These are phyloP conservation scores for Rattus rattus DNA, from an alignment of 2,113 vertebrate species.

Conservation along the genomic window DNA sequence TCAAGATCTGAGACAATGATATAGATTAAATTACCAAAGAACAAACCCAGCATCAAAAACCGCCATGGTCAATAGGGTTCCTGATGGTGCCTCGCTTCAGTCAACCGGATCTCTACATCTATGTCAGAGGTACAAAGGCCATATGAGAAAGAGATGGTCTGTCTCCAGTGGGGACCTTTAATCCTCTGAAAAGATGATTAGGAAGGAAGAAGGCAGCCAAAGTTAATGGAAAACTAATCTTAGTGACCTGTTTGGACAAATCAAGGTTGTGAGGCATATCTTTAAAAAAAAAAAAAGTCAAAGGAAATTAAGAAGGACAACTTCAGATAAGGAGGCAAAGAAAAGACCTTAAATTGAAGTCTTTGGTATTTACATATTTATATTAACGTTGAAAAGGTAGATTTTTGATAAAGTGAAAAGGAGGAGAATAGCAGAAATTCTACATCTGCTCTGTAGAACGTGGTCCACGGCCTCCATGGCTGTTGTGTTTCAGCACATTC, in stretches of 20 bases:
- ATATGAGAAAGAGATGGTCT: not conserved
- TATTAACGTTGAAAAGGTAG: constrained; percentile 46
- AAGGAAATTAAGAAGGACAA: constrained; percentile 52
- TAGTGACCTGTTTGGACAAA: constrained; percentile 58
- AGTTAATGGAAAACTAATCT: constrained; percentile 78
- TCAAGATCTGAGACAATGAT: not conserved
- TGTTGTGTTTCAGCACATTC: not conserved
- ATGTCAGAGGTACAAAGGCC: not conserved
- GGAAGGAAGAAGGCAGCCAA: constrained; percentile 53
- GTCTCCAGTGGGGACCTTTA: constrained; percentile 26
- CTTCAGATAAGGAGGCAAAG: constrained; percentile 55
- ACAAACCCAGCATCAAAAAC: not conserved
- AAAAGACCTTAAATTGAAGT: constrained; percentile 62
- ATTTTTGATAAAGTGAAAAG: constrained; percentile 36
- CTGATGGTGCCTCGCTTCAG: not conserved
- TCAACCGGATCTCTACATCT: not conserved
- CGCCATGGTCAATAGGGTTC: not conserved
- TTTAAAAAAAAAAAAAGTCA: constrained; percentile 48
- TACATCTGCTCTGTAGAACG: not conserved
- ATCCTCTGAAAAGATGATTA: constrained; percentile 58
- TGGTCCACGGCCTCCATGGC: not conserved
- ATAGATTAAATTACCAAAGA: not conserved
- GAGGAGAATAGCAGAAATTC: not conserved
- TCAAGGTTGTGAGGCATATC: constrained; percentile 48
- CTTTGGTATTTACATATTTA: constrained; percentile 51